These are phyloP conservation scores for Pseudomyrmex gracilis DNA, from an alignment of 1,140 invertebrate species.

Conservation along the genomic window DNA sequence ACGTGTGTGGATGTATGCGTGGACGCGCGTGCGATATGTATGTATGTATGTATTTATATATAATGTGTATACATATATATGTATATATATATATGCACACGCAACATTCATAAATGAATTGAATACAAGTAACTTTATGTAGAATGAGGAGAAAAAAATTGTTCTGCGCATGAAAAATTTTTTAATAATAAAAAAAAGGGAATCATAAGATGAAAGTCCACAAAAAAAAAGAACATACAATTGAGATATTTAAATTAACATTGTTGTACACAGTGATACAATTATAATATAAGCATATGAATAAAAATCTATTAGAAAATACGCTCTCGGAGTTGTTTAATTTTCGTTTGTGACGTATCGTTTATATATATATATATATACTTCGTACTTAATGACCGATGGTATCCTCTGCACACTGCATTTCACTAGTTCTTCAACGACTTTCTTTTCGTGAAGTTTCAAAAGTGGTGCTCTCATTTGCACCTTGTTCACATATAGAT, in stretches of 20 bases:
- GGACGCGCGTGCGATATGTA: conserved; percentile 72
- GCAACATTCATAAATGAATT: conserved; percentile 82
- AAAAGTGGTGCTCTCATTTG: conserved; percentile 63
- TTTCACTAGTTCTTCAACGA: conserved; percentile 74
- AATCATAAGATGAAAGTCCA: conserved; percentile 80
- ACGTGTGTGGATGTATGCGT: conserved; percentile 71
- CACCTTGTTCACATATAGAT: conserved; percentile 73
- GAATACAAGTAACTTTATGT: conserved; percentile 82
- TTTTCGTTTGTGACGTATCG: conserved; percentile 72
- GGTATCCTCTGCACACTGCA: conserved; percentile 79
- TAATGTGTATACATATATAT: conserved; percentile 74
- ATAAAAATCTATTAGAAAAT: conserved; percentile 86
- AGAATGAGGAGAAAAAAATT: conserved; percentile 77
- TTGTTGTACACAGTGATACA: conserved; percentile 87
- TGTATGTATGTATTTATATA: conserved; percentile 76
- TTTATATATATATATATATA: conserved; percentile 45
- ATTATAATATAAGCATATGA: conserved; percentile 87
- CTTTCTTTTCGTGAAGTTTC: conserved; percentile 55
- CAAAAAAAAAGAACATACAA: conserved; percentile 81
- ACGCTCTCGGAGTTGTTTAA: conserved; percentile 78
- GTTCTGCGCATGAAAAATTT: conserved; percentile 83
- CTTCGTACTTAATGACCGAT: conserved; percentile 63
- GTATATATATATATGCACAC: conserved; percentile 74
- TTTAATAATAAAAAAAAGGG: conserved; percentile 79
- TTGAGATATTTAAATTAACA: conserved; percentile 86